Conservation (phyloP, 2,888 invertebrate species). For the Lycocerus yunnanus region DNA sequence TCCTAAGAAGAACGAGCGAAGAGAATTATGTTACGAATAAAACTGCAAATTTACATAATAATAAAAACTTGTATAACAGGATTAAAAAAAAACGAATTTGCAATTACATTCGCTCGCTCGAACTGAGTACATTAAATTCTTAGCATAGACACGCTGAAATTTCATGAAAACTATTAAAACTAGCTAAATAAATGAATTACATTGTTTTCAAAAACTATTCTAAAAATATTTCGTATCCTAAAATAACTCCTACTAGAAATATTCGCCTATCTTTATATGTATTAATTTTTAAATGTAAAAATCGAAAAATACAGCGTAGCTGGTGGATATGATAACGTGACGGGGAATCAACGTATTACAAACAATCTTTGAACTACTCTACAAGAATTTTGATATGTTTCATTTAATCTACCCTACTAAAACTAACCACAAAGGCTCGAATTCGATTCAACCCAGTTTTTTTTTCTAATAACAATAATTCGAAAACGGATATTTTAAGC, state of each 20-base stretch:
- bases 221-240: constrained; percentile 4
- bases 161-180: constrained; percentile 48
- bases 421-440: not conserved
- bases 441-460: too few relatives aligned
- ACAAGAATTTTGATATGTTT: constrained; percentile 23
- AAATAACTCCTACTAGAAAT: not conserved
- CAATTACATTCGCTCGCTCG: constrained; percentile 32
- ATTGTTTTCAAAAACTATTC: constrained; percentile 19
- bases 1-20: constrained; percentile 22
- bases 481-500: too few relatives aligned
- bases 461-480: too few relatives aligned
- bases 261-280: constrained; percentile 20
- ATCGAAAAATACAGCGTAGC: constrained; percentile 31
- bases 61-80: constrained; percentile 21
- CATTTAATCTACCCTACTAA: constrained; percentile 7
- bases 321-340: constrained; percentile 38
- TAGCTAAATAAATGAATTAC: constrained; percentile 1
- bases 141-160: constrained; percentile 52
- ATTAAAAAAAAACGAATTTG: constrained; percentile 8
- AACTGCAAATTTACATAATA: constrained; percentile 6
- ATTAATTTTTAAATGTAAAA: constrained; percentile 12
- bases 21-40: constrained; percentile 10
- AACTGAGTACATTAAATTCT: constrained; percentile 41
- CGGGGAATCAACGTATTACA: constrained; percentile 27
- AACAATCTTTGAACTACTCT: constrained; percentile 13